phyloP scores from a whole-genome alignment of 2,113 vertebrate species.

The Xerus inauris region DNA sequence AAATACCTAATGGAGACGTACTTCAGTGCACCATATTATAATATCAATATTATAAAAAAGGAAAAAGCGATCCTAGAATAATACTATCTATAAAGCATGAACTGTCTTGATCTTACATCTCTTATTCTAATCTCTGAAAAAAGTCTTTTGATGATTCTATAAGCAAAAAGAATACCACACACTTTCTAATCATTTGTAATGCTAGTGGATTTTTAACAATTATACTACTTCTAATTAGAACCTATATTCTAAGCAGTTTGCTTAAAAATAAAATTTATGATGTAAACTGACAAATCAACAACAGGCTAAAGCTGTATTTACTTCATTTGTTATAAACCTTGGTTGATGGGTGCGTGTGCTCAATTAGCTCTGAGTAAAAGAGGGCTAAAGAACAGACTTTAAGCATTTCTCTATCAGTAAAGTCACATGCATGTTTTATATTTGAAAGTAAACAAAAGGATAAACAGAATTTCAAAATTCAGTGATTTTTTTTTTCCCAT shows the following conservation, averaged over 20 bases:
- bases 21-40: background rate
- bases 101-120: background rate
- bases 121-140: background rate
- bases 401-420: background rate
- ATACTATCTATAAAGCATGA: constrained; percentile 13
- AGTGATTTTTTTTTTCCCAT: background rate
- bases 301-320: constrained; percentile 28
- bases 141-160: background rate
- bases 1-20: constrained; percentile 20
- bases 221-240: background rate
- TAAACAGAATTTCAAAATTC: background rate
- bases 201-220: background rate
- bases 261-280: constrained; percentile 45
- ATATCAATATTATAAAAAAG: background rate
- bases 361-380: constrained; percentile 9
- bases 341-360: constrained; percentile 51
- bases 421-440: background rate
- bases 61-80: background rate
- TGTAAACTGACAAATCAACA: background rate
- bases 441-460: constrained; percentile 21
- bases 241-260: background rate
- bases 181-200: background rate
- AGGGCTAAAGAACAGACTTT: background rate
- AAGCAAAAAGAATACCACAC: background rate
- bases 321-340: constrained; percentile 66